phyloP scores from a whole-genome alignment of 2,113 vertebrate genomes.

The Dendrocopos noguchii region DNA sequence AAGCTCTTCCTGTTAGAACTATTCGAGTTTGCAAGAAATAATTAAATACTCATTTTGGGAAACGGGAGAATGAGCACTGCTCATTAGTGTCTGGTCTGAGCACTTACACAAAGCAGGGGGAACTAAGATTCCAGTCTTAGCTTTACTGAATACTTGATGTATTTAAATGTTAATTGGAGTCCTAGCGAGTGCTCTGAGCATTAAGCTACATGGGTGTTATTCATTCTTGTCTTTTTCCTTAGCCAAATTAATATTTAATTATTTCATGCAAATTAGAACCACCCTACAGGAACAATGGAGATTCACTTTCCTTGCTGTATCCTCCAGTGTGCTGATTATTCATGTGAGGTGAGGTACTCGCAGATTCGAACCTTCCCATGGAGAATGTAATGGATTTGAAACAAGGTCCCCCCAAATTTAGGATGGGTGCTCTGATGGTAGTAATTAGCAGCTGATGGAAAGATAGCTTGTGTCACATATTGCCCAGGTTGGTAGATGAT shows the following conservation, averaged over 20 bases:
- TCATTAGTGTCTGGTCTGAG: conserved; percentile 22
- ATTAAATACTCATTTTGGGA: conserved; percentile 39
- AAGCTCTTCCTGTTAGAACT: background rate
- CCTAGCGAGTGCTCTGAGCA: conserved; percentile 30
- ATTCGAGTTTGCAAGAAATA: conserved; percentile 1
- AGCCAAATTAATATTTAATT: conserved; percentile 41
- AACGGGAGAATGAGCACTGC: background rate
- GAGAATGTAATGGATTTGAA: background rate
- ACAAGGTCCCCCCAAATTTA: background rate
- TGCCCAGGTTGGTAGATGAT: background rate
- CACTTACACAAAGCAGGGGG: background rate
- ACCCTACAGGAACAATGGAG: background rate
- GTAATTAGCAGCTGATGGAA: background rate
- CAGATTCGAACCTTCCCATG: background rate
- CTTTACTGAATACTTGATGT: conserved; percentile 33
- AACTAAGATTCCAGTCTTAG: conserved; percentile 7
- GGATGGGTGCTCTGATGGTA: background rate
- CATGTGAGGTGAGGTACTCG: background rate
- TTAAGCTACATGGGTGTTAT: conserved; percentile 21
- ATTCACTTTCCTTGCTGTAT: background rate
- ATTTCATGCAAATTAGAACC: conserved; percentile 15
- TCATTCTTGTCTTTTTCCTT: conserved; percentile 32
- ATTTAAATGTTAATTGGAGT: conserved; percentile 64
- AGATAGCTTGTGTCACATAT: background rate
- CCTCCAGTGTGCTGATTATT: background rate